These are phyloP conservation scores for Cervus canadensis DNA, from an alignment of 2,113 vertebrate genomes.

Conservation along the genomic window DNA sequence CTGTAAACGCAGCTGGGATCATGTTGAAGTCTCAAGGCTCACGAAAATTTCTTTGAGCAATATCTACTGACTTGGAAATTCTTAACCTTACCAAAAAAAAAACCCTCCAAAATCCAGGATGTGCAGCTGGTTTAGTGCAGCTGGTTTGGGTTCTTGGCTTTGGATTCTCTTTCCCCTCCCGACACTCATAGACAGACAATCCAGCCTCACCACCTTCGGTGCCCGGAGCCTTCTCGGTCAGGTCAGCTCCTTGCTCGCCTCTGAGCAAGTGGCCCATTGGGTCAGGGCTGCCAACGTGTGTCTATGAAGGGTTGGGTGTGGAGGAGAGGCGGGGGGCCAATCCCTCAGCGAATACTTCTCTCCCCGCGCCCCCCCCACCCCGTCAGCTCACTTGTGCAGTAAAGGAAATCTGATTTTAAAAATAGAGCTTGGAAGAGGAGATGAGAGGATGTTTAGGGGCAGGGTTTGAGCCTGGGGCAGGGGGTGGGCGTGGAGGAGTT, in stretches of 20 bases:
- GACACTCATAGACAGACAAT: slow-evolving; percentile 4
- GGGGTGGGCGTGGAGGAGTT: neutral
- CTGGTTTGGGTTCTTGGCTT: neutral
- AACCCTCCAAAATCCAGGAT: neutral
- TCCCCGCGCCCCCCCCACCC: neutral
- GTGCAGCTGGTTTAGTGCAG: neutral
- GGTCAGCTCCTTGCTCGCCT: slow-evolving; percentile 24
- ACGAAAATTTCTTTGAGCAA: neutral
- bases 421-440: neutral
- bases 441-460: slow-evolving; percentile 40
- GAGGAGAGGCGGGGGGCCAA: accelerated
- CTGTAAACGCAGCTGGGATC: neutral
- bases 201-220: slow-evolving; percentile 51
- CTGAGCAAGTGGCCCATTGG: slow-evolving; percentile 46
- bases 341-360: slow-evolving; percentile 53
- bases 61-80: neutral
- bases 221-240: neutral
- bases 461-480: neutral
- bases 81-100: neutral
- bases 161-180: neutral
- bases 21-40: neutral
- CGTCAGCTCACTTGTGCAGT: neutral
- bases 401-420: too few species aligned
- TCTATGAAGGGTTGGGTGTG: slow-evolving; percentile 45
- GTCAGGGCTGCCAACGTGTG: neutral